phyloP scores from a whole-genome alignment of 1,140 invertebrate genomes.

The Neomicropteryx cornuta region DNA sequence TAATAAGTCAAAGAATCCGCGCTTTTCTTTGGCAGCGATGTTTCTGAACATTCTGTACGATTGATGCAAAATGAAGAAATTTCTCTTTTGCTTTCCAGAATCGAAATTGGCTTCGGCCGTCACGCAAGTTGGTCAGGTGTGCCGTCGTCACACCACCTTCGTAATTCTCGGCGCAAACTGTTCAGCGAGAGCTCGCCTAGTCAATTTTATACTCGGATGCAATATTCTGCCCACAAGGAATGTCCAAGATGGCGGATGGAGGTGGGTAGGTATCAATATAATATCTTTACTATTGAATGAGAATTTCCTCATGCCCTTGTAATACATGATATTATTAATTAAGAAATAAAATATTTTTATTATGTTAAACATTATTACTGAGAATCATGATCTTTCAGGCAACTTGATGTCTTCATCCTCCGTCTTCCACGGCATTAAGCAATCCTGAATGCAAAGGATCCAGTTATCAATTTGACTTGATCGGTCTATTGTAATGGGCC shows the following conservation, averaged over 20 bases:
- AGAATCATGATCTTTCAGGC: too few relatives aligned
- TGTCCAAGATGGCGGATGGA: constrained; percentile 36
- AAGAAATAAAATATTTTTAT: too few relatives aligned
- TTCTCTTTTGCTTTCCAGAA: constrained; percentile 30
- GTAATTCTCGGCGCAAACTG: constrained; percentile 60
- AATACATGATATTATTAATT: constrained; percentile 1
- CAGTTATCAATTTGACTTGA: too few relatives aligned
- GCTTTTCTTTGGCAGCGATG: too few relatives aligned
- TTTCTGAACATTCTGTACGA: too few relatives aligned
- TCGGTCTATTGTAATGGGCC: too few relatives aligned
- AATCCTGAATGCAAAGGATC: too few relatives aligned
- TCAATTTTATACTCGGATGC: constrained; percentile 59
- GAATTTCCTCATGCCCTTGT: constrained; percentile 2
- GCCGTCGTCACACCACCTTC: constrained; percentile 36
- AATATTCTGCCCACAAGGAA: constrained; percentile 48
- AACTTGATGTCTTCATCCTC: too few relatives aligned
- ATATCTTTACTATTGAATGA: constrained; percentile 6
- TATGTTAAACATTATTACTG: too few relatives aligned
- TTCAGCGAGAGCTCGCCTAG: constrained; percentile 55
- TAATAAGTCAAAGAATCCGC: too few relatives aligned
- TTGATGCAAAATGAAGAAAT: constrained; percentile 35
- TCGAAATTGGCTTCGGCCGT: constrained; percentile 37
- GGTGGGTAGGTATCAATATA: constrained; percentile 46
- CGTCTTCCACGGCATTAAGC: too few relatives aligned
- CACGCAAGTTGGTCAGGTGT: constrained; percentile 37